phyloP scores from a whole-genome alignment of 2,113 vertebrate genomes.

The Apeltes quadracus region DNA sequence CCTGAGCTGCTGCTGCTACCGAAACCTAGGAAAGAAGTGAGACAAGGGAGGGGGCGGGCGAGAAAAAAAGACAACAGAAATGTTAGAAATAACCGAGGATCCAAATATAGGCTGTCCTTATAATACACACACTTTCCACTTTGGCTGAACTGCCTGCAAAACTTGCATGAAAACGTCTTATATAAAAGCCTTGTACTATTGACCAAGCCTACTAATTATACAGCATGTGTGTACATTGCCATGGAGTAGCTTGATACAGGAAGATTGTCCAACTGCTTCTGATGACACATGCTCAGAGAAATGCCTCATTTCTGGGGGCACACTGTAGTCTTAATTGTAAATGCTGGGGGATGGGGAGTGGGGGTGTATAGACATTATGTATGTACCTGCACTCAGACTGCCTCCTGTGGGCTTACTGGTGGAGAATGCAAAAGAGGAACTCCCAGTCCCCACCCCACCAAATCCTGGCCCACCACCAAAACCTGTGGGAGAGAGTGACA shows the following conservation, averaged over 20 bases:
- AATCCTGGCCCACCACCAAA: constrained; percentile 97
- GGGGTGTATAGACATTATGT: constrained; percentile 29
- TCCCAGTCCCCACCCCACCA: constrained; percentile 91
- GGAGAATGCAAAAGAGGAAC: constrained; percentile 94
- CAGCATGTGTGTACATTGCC: not conserved
- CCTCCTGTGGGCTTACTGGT: constrained; percentile 95
- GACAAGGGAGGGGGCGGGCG: constrained; percentile 12
- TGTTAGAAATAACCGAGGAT: not conserved
- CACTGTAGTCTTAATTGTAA: not conserved
- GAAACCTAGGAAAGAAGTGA: constrained; percentile 85
- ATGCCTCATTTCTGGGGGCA: not conserved
- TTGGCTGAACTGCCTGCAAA: constrained; percentile 1
- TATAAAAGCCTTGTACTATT: too few species aligned
- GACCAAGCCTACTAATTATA: not conserved
- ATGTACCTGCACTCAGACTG: constrained; percentile 99
- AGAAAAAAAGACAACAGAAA: not conserved
- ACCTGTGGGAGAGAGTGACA: constrained; percentile 82
- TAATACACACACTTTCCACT: not conserved
- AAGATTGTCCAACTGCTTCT: not conserved
- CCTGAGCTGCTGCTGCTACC: constrained; percentile 93
- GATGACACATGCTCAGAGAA: not conserved
- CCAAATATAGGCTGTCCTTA: not conserved
- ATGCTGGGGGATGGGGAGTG: too few species aligned
- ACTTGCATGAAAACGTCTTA: not conserved
- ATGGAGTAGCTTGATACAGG: not conserved